phyloP scores from a whole-genome alignment of 2,797 vertebrate species.

The Pelodytes ibericus region DNA sequence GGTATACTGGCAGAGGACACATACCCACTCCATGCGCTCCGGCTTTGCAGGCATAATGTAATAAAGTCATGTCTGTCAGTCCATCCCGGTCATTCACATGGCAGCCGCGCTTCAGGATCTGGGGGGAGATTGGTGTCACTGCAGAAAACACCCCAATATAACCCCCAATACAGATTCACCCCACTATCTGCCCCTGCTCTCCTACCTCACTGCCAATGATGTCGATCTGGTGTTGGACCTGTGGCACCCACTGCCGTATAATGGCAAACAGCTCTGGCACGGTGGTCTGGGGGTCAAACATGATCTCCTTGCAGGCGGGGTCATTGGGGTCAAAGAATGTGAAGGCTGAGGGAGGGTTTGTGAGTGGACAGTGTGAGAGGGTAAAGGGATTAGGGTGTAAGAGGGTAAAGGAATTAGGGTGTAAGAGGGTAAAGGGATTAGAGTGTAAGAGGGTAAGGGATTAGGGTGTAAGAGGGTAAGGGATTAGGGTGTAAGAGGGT shows the following conservation, averaged over 20 bases:
- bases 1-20: background rate
- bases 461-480: too few species aligned
- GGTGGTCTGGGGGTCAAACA: slow-evolving; percentile 81
- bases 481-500: too few species aligned
- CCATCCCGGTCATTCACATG: slow-evolving; percentile 92
- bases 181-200: too few species aligned
- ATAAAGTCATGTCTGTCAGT: slow-evolving; percentile 90
- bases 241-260: slow-evolving; percentile 91
- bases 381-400: background rate
- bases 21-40: slow-evolving; percentile 90
- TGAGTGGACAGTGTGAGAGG: too few species aligned
- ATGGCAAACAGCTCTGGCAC: slow-evolving; percentile 89
- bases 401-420: background rate
- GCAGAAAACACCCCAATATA: background rate
- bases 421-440: too few species aligned
- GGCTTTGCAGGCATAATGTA: slow-evolving; percentile 94
- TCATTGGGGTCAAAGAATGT: slow-evolving; percentile 94
- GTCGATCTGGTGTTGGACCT: slow-evolving; percentile 92
- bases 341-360: slow-evolving; percentile 75
- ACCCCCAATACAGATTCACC: background rate
- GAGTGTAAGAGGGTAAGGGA: too few species aligned
- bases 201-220: slow-evolving; percentile 86
- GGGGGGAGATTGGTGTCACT: slow-evolving; percentile 12
- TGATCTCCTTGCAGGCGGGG: slow-evolving; percentile 86
- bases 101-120: slow-evolving; percentile 90